Conservation (phyloP, 2,113 vertebrate species). For the Limnothrissa miodon region DNA sequence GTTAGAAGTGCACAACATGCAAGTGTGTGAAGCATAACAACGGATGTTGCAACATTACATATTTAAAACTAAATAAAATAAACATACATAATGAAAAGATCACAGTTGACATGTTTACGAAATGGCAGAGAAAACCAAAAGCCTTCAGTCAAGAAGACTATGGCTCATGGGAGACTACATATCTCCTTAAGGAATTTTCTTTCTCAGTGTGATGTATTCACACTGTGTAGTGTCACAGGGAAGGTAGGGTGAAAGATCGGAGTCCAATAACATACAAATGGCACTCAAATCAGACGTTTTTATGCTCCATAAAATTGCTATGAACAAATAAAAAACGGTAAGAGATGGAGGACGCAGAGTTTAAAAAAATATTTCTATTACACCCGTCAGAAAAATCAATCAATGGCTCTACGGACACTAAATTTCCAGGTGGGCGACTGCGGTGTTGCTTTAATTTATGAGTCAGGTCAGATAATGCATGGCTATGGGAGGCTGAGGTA, state of each 20-base stretch:
- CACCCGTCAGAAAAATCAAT: constrained; percentile 10
- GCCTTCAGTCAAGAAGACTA: too few relatives aligned
- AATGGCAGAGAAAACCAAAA: neutral
- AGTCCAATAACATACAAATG: neutral
- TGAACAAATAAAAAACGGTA: constrained; percentile 6
- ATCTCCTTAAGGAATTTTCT: neutral
- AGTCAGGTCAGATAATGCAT: constrained; percentile 39
- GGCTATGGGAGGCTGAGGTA: constrained; percentile 34
- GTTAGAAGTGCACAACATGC: neutral
- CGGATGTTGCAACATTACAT: neutral
- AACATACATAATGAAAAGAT: neutral
- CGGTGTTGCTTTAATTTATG: constrained; percentile 7
- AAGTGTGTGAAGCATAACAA: neutral
- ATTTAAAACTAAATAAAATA: neutral
- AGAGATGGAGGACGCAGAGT: neutral
- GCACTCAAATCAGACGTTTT: neutral
- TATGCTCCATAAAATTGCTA: neutral
- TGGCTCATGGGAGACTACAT: neutral
- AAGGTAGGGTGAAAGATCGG: neutral
- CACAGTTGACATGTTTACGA: neutral
- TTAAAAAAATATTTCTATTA: neutral
- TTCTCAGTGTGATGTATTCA: neutral
- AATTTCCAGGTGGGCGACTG: constrained; percentile 3
- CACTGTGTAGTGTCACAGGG: neutral
- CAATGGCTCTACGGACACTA: neutral